These are phyloP conservation scores for Aphelenchoides bicaudatus DNA, from an alignment of 2,888 invertebrate genomes.

Conservation along the genomic window DNA sequence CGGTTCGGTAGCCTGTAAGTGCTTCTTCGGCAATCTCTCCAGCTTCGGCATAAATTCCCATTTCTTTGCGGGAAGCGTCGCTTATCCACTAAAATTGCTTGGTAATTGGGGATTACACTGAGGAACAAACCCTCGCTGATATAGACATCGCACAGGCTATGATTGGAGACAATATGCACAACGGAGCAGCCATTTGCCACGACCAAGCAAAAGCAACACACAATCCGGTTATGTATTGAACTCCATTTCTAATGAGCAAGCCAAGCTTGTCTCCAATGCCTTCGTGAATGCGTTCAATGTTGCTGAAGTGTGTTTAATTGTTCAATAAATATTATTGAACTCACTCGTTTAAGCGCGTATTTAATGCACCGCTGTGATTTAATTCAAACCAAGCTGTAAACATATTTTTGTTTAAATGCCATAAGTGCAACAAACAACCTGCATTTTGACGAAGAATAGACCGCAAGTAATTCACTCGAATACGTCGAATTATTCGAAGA, in stretches of 20 bases:
- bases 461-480: constrained; percentile 26
- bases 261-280: constrained; percentile 36
- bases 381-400: constrained; percentile 31
- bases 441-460: constrained; percentile 31
- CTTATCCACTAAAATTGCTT: constrained; percentile 25
- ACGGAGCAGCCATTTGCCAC: constrained; percentile 31
- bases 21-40: constrained; percentile 33
- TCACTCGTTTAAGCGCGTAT: constrained; percentile 33
- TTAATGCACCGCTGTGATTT: constrained; percentile 33
- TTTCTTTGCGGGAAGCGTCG: constrained; percentile 25
- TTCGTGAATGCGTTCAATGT: constrained; percentile 35
- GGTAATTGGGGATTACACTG: neutral
- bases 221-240: constrained; percentile 24
- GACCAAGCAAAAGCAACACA: constrained; percentile 24
- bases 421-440: neutral
- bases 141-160: constrained; percentile 29
- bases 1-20: constrained; percentile 23
- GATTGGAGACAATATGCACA: constrained; percentile 29
- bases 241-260: constrained; percentile 27
- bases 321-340: neutral
- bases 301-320: constrained; percentile 19
- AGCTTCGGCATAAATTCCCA: constrained; percentile 26
- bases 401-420: neutral
- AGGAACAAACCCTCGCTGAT: constrained; percentile 10
- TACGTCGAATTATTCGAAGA: constrained; percentile 27